Percentiles rank a stretch among this genome's conserved stretches.
These are phyloP conservation scores for Dermochelys coriacea DNA, from an alignment of 2,797 vertebrate species.

Conservation along the genomic window DNA sequence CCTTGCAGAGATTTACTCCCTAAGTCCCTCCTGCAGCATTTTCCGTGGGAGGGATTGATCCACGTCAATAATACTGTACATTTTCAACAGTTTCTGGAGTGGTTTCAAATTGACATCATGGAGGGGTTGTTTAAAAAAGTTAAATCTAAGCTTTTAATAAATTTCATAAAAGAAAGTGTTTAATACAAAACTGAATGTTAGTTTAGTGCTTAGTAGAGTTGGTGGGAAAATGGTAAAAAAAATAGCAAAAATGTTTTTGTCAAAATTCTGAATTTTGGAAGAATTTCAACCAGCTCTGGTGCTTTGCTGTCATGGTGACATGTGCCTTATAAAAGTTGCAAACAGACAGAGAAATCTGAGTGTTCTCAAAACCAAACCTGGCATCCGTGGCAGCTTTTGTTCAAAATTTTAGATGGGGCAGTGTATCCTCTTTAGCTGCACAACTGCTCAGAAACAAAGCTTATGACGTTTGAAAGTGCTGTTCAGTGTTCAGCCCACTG, in stretches of 20 bases:
- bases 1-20: neutral
- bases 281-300: neutral
- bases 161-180: neutral
- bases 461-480: neutral
- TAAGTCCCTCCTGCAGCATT: neutral
- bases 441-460: neutral
- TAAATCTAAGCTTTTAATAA: conserved; percentile 39
- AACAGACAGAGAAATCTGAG: neutral
- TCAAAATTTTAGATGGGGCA: conserved; percentile 33
- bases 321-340: neutral
- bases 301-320: neutral
- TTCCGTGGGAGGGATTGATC: neutral
- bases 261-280: neutral
- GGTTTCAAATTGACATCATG: conserved; percentile 36
- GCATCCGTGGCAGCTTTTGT: neutral
- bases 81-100: conserved; percentile 50
- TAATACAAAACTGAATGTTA: neutral
- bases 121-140: conserved; percentile 11
- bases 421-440: conserved; percentile 23
- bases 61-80: neutral
- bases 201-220: conserved; percentile 4
- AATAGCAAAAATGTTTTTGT: neutral
- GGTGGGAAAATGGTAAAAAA: neutral
- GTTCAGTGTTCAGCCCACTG: neutral
- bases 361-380: neutral